phyloP scores from a whole-genome alignment of 2,113 vertebrate species.

The Talpa occidentalis region DNA sequence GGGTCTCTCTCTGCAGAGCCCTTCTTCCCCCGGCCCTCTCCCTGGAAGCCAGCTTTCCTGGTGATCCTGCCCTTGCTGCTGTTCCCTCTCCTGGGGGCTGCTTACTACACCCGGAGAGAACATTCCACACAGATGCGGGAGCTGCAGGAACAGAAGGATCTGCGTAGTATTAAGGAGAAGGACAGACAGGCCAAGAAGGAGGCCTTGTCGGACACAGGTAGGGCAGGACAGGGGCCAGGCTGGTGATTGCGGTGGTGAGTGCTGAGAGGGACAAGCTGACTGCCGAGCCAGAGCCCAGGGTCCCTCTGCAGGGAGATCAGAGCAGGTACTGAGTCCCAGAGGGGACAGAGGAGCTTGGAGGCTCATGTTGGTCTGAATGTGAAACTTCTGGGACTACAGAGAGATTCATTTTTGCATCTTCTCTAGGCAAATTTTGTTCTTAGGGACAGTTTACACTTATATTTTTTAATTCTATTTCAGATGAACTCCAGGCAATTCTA shows the following conservation, averaged over 20 bases:
- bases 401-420: fast-evolving
- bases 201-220: fast-evolving
- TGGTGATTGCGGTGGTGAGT: background rate
- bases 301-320: background rate
- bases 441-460: background rate
- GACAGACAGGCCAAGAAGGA: fast-evolving
- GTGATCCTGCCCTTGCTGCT: no score
- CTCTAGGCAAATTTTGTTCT: background rate
- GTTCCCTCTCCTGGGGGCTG: no score
- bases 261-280: background rate
- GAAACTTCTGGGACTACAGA: no score
- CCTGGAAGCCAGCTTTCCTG: no score
- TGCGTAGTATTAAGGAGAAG: background rate
- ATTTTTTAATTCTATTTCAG: conserved; percentile 26
- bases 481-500: background rate
- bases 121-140: fast-evolving
- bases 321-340: background rate
- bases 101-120: background rate
- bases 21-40: no score
- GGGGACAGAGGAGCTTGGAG: background rate
- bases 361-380: fast-evolving
- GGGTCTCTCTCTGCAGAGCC: background rate
- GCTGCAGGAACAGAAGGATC: fast-evolving
- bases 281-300: background rate
- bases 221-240: background rate